A percentile compares a stretch with the other conserved stretches of the same genome.
Evolutionary conservation across 2,888 invertebrate genomes (phyloP).

Genomic region (Polyploca ridens): DNA sequence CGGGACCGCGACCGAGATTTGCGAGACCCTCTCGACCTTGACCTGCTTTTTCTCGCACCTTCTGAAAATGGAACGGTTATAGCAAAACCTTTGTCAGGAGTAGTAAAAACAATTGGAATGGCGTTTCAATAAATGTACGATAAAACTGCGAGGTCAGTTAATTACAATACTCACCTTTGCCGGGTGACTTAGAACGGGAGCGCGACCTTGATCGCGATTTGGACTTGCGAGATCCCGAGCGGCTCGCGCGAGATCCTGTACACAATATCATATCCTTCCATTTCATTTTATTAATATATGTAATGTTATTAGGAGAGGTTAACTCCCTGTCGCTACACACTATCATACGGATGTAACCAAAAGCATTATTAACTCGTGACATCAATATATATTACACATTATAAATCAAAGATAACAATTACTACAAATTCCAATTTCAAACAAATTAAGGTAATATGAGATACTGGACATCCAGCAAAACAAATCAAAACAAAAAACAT

Average conservation of each 20-base stretch:
- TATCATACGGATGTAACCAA: no score
- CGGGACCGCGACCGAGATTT: conserved; percentile 35
- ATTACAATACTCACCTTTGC: conserved; percentile 23
- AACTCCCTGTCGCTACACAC: no score
- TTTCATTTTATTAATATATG: background rate
- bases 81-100: background rate
- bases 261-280: background rate
- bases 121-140: no score
- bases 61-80: conserved; percentile 1
- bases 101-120: no score
- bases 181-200: conserved; percentile 28
- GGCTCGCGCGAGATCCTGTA: conserved; percentile 41
- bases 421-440: no score
- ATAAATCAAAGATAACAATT: no score
- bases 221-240: conserved; percentile 46
- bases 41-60: conserved; percentile 17
- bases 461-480: no score
- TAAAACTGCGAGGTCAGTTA: no score
- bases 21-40: conserved; percentile 27
- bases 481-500: no score
- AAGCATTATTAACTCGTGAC: no score
- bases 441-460: no score
- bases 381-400: no score
- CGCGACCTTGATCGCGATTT: conserved; percentile 37
- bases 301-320: background rate